phyloP scores from a whole-genome alignment of 2,113 vertebrate genomes.

The Climacteris rufus region DNA sequence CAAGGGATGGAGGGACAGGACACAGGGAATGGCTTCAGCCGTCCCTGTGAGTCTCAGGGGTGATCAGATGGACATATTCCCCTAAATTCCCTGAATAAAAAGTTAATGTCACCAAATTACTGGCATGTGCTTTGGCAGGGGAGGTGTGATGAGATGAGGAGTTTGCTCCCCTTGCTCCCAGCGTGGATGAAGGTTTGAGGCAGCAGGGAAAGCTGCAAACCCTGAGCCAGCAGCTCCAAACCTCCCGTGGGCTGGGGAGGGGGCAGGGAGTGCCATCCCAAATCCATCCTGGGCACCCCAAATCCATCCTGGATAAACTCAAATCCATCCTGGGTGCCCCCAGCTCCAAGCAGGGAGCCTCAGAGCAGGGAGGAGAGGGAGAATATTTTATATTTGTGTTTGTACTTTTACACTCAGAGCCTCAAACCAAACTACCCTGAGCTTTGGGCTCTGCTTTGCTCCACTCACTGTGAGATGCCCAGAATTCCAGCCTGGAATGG shows the following conservation, averaged over 20 bases:
- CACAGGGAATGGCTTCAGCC: background rate
- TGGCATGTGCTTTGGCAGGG: background rate
- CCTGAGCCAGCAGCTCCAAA: background rate
- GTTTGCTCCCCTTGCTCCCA: background rate
- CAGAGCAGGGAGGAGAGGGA: no score
- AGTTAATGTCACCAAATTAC: background rate
- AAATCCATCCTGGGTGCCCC: no score
- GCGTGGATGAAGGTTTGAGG: background rate
- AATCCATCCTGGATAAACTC: no score
- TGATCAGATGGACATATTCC: background rate
- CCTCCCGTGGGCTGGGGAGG: background rate
- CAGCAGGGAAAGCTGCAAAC: background rate
- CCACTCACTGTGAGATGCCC: no score
- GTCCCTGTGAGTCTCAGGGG: background rate
- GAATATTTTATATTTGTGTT: no score
- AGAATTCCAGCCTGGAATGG: no score
- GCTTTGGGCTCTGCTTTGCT: no score
- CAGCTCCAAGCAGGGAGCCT: no score
- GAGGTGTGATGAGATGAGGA: background rate
- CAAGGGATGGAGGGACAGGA: background rate
- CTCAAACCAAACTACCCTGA: no score
- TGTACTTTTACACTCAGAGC: no score
- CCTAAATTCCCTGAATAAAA: background rate
- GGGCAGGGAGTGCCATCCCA: no score
- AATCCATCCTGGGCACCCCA: no score